Evolutionary conservation across 2,113 vertebrate genomes (phyloP).

Genomic region (Acanthisitta chloris): DNA sequence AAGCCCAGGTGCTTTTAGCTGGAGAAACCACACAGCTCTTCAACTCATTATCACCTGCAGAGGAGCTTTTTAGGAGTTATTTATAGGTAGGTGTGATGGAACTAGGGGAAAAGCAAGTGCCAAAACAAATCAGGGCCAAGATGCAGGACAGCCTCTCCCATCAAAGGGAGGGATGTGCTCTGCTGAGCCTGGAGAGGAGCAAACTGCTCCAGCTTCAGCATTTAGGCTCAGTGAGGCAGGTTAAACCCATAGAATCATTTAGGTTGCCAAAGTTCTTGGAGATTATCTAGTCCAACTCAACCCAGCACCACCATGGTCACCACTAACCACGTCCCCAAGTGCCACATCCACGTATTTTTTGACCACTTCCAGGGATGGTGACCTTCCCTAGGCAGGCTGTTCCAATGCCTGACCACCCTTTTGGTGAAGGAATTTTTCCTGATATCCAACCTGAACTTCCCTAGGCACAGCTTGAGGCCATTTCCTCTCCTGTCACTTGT

Average conservation of each 20-base stretch:
- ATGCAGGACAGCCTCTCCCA: neutral
- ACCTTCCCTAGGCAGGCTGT: too few species aligned
- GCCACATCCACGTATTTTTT: too few species aligned
- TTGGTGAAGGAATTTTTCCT: neutral
- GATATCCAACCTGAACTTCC: neutral
- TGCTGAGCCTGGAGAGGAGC: too few species aligned
- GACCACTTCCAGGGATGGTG: too few species aligned
- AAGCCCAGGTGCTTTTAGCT: neutral
- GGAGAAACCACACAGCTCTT: neutral
- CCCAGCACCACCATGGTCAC: too few species aligned
- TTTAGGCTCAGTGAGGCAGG: too few species aligned
- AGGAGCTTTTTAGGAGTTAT: neutral
- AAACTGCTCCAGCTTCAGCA: too few species aligned
- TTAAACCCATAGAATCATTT: too few species aligned
- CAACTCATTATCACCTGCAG: neutral
- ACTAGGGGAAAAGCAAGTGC: neutral
- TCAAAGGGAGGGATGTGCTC: rapidly evolving
- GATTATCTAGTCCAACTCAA: too few species aligned
- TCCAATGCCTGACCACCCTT: neutral
- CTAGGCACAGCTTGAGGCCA: neutral
- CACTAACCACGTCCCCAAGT: too few species aligned
- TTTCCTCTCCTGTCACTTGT: neutral
- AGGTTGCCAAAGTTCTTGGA: too few species aligned
- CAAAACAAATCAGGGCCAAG: neutral
- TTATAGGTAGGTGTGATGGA: neutral